phyloP scores from a whole-genome alignment of 2,888 invertebrate genomes.

The Sturmia bella region DNA sequence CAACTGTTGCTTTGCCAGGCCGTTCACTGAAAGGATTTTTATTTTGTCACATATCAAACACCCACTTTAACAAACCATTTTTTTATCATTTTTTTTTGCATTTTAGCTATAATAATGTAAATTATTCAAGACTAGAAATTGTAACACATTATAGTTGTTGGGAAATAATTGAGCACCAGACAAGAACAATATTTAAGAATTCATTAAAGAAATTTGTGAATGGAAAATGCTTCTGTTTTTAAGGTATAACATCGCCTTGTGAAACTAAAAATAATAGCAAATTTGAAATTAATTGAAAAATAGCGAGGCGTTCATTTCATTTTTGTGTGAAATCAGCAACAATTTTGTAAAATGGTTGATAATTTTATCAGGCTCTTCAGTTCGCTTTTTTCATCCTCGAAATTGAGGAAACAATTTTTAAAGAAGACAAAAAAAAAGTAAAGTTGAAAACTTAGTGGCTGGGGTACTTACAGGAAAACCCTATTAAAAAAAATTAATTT shows the following conservation, averaged over 20 bases:
- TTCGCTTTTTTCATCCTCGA: too few relatives aligned
- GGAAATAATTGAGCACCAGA: conserved; percentile 17
- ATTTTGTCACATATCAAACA: conserved; percentile 4
- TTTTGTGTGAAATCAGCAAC: too few relatives aligned
- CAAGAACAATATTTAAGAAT: background rate
- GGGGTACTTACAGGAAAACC: too few relatives aligned
- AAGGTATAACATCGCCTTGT: background rate
- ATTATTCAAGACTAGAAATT: conserved; percentile 17
- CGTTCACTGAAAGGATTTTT: conserved; percentile 10
- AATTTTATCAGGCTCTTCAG: too few relatives aligned
- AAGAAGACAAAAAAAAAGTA: too few relatives aligned
- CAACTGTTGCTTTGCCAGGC: conserved; percentile 33
- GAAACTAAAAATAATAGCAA: background rate
- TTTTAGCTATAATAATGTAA: background rate
- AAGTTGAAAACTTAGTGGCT: too few relatives aligned
- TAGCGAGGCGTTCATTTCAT: too few relatives aligned
- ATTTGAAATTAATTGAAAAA: background rate
- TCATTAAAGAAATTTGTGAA: background rate
- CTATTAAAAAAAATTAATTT: too few relatives aligned
- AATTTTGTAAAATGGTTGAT: too few relatives aligned
- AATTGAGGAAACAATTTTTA: too few relatives aligned
- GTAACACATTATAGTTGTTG: conserved; percentile 25
- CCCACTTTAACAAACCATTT: background rate
- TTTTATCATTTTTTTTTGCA: too few relatives aligned
- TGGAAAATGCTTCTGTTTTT: background rate